Base-by-base conservation (phyloP, 1,140 invertebrate species). In the Lasaia peninsularis region DNA sequence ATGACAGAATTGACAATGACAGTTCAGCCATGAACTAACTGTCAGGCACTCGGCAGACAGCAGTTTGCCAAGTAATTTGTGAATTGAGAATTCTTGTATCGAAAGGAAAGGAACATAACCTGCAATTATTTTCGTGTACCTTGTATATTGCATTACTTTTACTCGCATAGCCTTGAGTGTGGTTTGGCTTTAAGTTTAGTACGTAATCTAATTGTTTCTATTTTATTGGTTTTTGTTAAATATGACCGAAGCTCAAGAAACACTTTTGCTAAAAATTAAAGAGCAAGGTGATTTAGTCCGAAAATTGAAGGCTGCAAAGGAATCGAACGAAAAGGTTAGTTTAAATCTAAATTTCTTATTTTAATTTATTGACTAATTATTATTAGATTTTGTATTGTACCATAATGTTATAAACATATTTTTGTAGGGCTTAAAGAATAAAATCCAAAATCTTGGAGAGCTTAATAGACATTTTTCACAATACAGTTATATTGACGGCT, bases 281-380 rank as follows among this genome's bases (percentile, higher is more conserved):
- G 84, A 91, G 68, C 96, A 97, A 89, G 93, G 95, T 58, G 94
- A 96, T 83, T 70, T 95, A 63, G 95, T 97, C 8, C 89, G 95
- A 77, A 93, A 94, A 88, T 87, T 97, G 57, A 97, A 97, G 90
- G 89, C 93, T 63, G 91, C 93, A 10, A 96, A 96, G 85, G 94
- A 95, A 78, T 92, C 93, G 31, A 92, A 90, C 81, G 91, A 92
- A 65, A 92, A 93, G 92, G 94, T 95, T 85, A 89, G 73, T 85
- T 62, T 78, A 50, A 18, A 50, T 44, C n/a, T 24, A 33, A 9
- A 8, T n/a, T 34, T 11, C 16, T 12, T 7, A 14, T 53, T 33
- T 14, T n/a, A 24, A 24, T 7, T 11, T 21, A 7, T 21, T 6
- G n/a, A 5, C 1, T 11, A 21, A 9, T 24, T 35, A 50, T 37